These are phyloP conservation scores for Muraenolepis orangiensis DNA, from an alignment of 2,797 vertebrate genomes.

Conservation along the genomic window DNA sequence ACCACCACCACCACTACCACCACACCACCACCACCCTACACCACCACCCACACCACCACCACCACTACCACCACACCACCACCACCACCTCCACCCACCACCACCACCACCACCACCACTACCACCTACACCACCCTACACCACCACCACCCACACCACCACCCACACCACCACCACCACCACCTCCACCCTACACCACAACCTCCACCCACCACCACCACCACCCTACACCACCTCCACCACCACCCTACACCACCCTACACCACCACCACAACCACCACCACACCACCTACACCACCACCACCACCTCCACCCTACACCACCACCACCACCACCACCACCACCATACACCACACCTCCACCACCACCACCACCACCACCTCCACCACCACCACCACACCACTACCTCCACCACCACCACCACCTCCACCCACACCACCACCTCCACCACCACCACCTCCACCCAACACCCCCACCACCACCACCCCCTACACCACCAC, in stretches of 20 bases:
- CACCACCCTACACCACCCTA: no score
- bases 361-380: not conserved
- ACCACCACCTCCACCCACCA: slow-evolving; percentile 43
- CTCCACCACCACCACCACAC: not conserved
- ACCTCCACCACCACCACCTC: slow-evolving; percentile 46
- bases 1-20: not conserved
- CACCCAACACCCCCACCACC: slow-evolving; percentile 31
- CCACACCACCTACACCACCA: slow-evolving; percentile 30
- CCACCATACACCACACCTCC: no score
- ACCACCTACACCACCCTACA: no score
- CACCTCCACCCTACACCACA: not conserved
- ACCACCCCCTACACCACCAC: not conserved
- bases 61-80: no score
- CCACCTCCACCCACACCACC: no score
- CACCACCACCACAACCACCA: no score
- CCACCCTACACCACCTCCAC: no score
- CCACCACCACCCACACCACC: no score
- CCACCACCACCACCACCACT: not conserved
- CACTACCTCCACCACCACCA: no score
- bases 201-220: not conserved
- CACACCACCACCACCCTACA: not conserved
- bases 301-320: not conserved
- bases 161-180: no score
- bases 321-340: no score
- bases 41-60: no score